A percentile compares a stretch with the other conserved stretches of the same genome.
Conservation (phyloP, 2,888 invertebrate genomes). For the Andrena minutula region DNA sequence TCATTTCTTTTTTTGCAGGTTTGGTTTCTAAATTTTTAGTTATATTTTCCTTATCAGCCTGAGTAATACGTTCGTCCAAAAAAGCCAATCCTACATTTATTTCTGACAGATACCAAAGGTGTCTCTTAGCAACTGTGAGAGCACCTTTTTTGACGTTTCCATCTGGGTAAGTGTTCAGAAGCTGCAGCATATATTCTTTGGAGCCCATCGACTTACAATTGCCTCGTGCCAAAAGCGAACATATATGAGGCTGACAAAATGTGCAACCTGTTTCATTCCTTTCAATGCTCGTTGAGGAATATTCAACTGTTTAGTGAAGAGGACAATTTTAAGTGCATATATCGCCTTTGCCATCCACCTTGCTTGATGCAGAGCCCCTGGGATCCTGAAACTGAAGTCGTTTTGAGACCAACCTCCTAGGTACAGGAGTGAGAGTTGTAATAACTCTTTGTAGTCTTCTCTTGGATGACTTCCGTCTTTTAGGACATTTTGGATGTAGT, state of each 20-base stretch:
- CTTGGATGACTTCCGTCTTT: not conserved
- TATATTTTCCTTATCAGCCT: constrained; percentile 4
- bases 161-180: constrained; percentile 4
- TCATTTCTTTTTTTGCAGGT: constrained; percentile 4
- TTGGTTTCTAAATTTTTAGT: constrained; percentile 4
- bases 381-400: constrained; percentile 4
- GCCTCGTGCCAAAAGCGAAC: constrained; percentile 4
- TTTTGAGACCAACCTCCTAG: constrained; percentile 2
- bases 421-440: constrained; percentile 4
- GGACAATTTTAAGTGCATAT: constrained; percentile 4
- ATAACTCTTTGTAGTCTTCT: constrained; percentile 1
- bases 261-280: constrained; percentile 4
- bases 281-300: not conserved
- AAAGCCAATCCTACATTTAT: not conserved
- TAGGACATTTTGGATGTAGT: constrained; percentile 4
- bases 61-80: constrained; percentile 4
- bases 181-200: constrained; percentile 4
- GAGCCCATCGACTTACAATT: constrained; percentile 2
- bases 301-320: constrained; percentile 4
- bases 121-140: no score
- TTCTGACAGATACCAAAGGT: no score
- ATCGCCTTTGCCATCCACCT: constrained; percentile 4
- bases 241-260: constrained; percentile 4
- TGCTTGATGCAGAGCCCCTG: constrained; percentile 4
- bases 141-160: not conserved